These are phyloP conservation scores for Teleopsis dalmanni DNA, from an alignment of 1,140 invertebrate genomes.

Conservation along the genomic window DNA sequence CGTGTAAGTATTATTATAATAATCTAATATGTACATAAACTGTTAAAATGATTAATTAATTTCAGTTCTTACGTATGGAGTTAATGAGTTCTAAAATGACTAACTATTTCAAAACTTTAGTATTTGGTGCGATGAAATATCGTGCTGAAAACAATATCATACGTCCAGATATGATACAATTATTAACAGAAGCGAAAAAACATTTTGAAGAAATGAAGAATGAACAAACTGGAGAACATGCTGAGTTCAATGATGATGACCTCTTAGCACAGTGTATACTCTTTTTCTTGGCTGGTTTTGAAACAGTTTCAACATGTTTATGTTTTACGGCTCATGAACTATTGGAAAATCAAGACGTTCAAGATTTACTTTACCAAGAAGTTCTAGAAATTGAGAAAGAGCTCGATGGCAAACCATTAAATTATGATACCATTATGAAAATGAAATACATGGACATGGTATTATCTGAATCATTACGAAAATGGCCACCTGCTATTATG, in stretches of 20 bases:
- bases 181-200: conserved; percentile 34
- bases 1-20: conserved; percentile 26
- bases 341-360: conserved; percentile 33
- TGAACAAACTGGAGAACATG: not conserved
- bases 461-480: conserved; percentile 46
- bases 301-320: conserved; percentile 27
- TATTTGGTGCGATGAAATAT: conserved; percentile 48
- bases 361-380: conserved; percentile 38
- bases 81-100: conserved; percentile 20
- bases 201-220: not conserved
- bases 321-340: conserved; percentile 28
- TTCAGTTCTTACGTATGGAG: conserved; percentile 18
- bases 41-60: conserved; percentile 5
- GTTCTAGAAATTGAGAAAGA: conserved; percentile 19
- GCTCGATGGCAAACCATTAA: conserved; percentile 20
- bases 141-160: conserved; percentile 44
- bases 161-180: conserved; percentile 46
- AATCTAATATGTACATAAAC: too few species aligned
- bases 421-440: conserved; percentile 24
- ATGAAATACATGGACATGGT: conserved; percentile 46
- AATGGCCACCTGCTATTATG: conserved; percentile 46
- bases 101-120: conserved; percentile 48
- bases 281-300: conserved; percentile 44
- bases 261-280: conserved; percentile 39
- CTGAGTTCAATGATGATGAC: conserved; percentile 16